Evolutionary conservation across 2,888 invertebrate species (phyloP).

Genomic region (Drosophila nr. fundita): DNA sequence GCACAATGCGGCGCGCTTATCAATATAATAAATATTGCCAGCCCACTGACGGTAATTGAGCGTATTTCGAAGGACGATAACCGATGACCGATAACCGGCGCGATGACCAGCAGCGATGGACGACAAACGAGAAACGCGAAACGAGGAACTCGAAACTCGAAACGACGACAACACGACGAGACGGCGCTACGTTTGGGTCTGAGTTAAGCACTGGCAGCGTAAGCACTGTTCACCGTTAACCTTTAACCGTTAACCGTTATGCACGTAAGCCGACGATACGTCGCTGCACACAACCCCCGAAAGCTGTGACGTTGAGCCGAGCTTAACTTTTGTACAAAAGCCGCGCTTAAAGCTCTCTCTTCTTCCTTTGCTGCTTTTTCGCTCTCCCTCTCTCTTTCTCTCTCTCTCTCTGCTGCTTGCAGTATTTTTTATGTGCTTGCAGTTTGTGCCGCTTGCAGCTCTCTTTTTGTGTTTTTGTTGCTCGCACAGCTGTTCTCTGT

Average conservation of each 20-base stretch:
- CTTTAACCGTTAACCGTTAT: slow-evolving; percentile 18
- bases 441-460: slow-evolving; percentile 7
- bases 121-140: slow-evolving; percentile 2
- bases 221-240: slow-evolving; percentile 52
- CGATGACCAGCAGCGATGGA: slow-evolving; percentile 21
- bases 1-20: slow-evolving; percentile 36
- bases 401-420: slow-evolving; percentile 4
- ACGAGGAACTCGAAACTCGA: slow-evolving; percentile 2
- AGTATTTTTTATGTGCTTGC: slow-evolving; percentile 9
- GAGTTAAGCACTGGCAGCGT: slow-evolving; percentile 45
- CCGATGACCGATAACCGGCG: slow-evolving; percentile 40
- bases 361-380: background rate
- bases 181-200: slow-evolving; percentile 49
- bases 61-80: slow-evolving; percentile 43
- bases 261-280: slow-evolving; percentile 24
- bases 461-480: slow-evolving; percentile 15
- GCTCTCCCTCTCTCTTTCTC: background rate
- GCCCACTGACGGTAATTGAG: slow-evolving; percentile 42
- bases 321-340: slow-evolving; percentile 10
- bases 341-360: slow-evolving; percentile 12
- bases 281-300: slow-evolving; percentile 16
- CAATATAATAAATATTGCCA: slow-evolving; percentile 43
- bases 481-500: slow-evolving; percentile 38
- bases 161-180: slow-evolving; percentile 36
- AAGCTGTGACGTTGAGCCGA: slow-evolving; percentile 40